Percentiles rank a stretch among this genome's conserved stretches.
These are phyloP conservation scores for Lasioglossum malachurum DNA, from an alignment of 2,888 invertebrate species.

Conservation along the genomic window DNA sequence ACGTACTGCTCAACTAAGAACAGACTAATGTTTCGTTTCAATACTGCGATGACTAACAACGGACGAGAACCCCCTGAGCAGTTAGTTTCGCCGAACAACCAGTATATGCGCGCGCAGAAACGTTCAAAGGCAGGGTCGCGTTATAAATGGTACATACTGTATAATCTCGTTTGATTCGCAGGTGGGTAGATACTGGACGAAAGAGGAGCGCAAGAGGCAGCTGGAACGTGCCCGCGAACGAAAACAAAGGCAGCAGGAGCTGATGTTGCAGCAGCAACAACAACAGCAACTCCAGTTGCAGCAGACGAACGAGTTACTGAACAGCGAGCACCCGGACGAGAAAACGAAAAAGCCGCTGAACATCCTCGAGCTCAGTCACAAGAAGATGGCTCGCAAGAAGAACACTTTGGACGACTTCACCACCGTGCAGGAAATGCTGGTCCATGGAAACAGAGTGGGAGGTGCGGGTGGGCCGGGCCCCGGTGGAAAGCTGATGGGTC, in stretches of 20 bases:
- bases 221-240: constrained; percentile 90
- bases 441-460: constrained; percentile 85
- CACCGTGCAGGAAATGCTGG: constrained; percentile 87
- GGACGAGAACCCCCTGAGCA: no score
- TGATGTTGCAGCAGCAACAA: constrained; percentile 72
- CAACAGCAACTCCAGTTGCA: constrained; percentile 71
- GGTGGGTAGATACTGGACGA: constrained; percentile 91
- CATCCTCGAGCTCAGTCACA: constrained; percentile 84
- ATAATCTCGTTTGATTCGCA: constrained; percentile 63
- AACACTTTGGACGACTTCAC: constrained; percentile 86
- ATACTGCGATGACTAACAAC: no score
- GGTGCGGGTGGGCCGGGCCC: constrained; percentile 80
- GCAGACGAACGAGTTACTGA: constrained; percentile 74
- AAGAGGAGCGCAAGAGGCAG: constrained; percentile 91
- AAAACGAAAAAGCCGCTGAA: constrained; percentile 84
- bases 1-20: no score
- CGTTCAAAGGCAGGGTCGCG: no score
- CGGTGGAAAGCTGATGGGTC: constrained; percentile 87
- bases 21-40: no score
- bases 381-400: constrained; percentile 85
- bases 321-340: constrained; percentile 78
- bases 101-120: no score
- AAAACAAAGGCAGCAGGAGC: constrained; percentile 86
- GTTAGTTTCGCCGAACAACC: no score
- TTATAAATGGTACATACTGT: no score